Conservation (phyloP, 2,797 vertebrate species). For the Helostoma temminkii region DNA sequence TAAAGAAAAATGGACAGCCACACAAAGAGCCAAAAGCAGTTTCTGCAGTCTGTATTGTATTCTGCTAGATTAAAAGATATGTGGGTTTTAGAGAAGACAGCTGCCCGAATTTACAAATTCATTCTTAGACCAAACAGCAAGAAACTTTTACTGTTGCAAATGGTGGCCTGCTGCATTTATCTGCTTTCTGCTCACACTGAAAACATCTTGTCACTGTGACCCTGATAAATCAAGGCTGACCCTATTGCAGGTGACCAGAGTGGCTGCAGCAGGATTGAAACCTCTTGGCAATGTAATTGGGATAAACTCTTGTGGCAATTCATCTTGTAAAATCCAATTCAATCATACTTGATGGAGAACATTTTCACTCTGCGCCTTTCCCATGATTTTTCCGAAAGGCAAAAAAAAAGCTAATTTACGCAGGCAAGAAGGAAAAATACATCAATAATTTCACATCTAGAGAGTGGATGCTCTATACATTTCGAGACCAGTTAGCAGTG, state of each 20-base stretch:
- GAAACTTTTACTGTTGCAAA: conserved; percentile 49
- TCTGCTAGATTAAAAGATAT: conserved; percentile 68
- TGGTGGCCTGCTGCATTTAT: conserved; percentile 52
- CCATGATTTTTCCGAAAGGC: conserved; percentile 61
- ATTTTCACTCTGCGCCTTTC: conserved; percentile 66
- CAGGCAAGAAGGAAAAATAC: conserved; percentile 61
- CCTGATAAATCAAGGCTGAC: conserved; percentile 69
- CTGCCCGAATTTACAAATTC: conserved; percentile 62
- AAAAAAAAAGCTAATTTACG: conserved; percentile 74
- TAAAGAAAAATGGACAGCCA: conserved; percentile 53
- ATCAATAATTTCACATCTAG: conserved; percentile 73
- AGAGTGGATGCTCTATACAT: conserved; percentile 52
- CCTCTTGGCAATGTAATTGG: conserved; percentile 78
- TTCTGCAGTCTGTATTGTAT: conserved; percentile 47
- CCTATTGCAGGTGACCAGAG: conserved; percentile 78
- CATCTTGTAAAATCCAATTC: conserved; percentile 83
- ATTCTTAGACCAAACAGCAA: conserved; percentile 53
- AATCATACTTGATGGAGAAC: conserved; percentile 80
- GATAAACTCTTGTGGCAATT: conserved; percentile 80
- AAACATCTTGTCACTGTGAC: conserved; percentile 66
- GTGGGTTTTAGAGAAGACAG: conserved; percentile 60
- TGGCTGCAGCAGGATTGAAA: conserved; percentile 64
- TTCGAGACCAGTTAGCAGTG: conserved; percentile 30
- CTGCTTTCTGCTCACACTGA: conserved; percentile 63
- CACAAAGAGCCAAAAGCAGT: conserved; percentile 55